Evolutionary conservation across 2,888 invertebrate genomes (phyloP).

Genomic region (Spodoptera exigua): DNA sequence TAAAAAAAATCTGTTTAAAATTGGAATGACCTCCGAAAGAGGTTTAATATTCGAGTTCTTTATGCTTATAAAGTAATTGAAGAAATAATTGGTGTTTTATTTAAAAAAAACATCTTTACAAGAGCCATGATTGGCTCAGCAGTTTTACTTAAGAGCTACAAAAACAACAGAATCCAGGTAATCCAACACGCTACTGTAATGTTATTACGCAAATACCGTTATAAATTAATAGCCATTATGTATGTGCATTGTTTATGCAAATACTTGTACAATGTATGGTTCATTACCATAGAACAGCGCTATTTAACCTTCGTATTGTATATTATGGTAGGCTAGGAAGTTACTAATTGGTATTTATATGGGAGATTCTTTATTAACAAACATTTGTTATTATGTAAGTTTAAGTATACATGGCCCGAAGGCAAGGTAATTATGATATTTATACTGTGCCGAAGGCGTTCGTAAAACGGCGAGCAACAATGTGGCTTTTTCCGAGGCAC

Average conservation of each 20-base stretch:
- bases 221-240: background rate
- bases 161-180: background rate
- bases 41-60: no score
- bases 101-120: no score
- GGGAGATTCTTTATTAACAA: background rate
- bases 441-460: background rate
- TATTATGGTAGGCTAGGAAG: slow-evolving; percentile 1
- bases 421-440: background rate
- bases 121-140: no score
- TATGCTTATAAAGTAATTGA: no score
- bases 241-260: slow-evolving; percentile 27
- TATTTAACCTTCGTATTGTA: background rate
- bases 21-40: no score
- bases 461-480: no score
- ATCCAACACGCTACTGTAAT: slow-evolving; percentile 1
- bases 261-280: slow-evolving; percentile 2
- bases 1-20: no score
- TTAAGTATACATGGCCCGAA: no score
- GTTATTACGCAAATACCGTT: slow-evolving; percentile 7
- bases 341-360: background rate
- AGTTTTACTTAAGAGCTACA: background rate
- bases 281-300: slow-evolving; percentile 1
- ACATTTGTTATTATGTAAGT: no score
- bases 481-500: no score
- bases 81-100: no score